Evolutionary conservation across 2,797 vertebrate species (phyloP).

Genomic region (Pempheris klunzingeri): DNA sequence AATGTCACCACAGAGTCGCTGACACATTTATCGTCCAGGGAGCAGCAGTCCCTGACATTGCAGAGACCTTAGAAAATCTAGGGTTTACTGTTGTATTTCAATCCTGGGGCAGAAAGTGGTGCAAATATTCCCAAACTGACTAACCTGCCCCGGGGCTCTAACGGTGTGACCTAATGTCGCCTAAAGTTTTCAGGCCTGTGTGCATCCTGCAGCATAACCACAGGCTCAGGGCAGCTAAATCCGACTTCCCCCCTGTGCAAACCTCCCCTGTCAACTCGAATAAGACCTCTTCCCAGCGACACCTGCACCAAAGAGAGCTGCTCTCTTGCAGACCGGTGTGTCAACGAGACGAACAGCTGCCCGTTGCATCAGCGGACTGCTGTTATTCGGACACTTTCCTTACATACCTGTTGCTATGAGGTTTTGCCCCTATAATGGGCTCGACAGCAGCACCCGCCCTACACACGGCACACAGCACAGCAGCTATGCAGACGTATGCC

Average conservation of each 20-base stretch:
- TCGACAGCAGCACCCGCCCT: conserved; percentile 62
- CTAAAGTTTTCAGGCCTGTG: background rate
- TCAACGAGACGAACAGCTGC: background rate
- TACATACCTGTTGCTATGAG: conserved; percentile 74
- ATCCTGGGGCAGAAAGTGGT: background rate
- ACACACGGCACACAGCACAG: background rate
- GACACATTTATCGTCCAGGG: conserved; percentile 19
- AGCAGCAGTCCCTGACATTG: conserved; percentile 21
- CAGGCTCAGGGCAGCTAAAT: background rate
- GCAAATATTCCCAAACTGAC: background rate
- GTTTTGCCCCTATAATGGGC: too few relatives aligned
- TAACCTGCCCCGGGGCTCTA: too few relatives aligned
- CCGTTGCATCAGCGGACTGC: conserved; percentile 46
- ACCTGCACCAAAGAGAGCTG: too few relatives aligned
- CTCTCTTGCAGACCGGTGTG: background rate
- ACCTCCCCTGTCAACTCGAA: background rate
- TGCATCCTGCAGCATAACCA: background rate
- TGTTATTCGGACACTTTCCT: conserved; percentile 1
- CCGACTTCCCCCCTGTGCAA: background rate
- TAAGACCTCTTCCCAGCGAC: too few relatives aligned
- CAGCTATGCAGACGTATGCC: background rate
- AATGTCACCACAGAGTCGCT: conserved; percentile 16
- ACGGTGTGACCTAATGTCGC: too few relatives aligned
- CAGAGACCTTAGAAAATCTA: conserved; percentile 25
- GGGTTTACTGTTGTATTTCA: background rate